Conservation (phyloP, 2,113 vertebrate genomes). For the Turnix velox region DNA sequence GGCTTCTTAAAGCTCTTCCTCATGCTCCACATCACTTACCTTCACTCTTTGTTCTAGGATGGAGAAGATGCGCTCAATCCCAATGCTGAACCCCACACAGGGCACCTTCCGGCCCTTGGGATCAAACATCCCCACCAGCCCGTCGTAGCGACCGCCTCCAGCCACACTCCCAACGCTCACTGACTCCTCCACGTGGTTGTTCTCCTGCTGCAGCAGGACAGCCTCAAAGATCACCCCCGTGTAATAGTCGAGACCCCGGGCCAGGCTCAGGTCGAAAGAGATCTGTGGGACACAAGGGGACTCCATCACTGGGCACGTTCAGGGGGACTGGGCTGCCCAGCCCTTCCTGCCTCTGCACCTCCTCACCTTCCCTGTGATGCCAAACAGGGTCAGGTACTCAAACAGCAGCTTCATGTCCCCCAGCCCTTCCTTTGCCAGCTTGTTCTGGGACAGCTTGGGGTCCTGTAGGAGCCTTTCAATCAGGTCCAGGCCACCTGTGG, state of each 20-base stretch:
- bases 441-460: constrained; percentile 81
- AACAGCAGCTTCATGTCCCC: constrained; percentile 87
- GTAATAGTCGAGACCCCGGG: constrained; percentile 94
- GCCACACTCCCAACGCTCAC: constrained; percentile 89
- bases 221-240: constrained; percentile 94
- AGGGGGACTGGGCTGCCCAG: background rate
- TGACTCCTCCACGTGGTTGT: constrained; percentile 71
- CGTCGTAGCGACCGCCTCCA: constrained; percentile 91
- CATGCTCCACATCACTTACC: constrained; percentile 54
- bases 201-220: constrained; percentile 76
- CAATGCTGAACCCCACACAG: constrained; percentile 85
- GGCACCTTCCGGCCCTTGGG: constrained; percentile 91
- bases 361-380: constrained; percentile 86
- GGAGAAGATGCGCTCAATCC: background rate
- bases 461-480: constrained; percentile 85
- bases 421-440: constrained; percentile 82
- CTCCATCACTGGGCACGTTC: fast-evolving
- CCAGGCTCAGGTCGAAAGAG: constrained; percentile 92
- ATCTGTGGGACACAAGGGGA: constrained; percentile 68
- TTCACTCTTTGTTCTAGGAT: constrained; percentile 81
- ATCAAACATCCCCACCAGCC: constrained; percentile 96
- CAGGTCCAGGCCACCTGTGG: constrained; percentile 80
- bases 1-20: background rate
- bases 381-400: constrained; percentile 85
- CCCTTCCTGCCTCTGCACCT: constrained; percentile 54